Evolutionary conservation across 2,113 vertebrate species (phyloP).

Genomic region (Bucco capensis): DNA sequence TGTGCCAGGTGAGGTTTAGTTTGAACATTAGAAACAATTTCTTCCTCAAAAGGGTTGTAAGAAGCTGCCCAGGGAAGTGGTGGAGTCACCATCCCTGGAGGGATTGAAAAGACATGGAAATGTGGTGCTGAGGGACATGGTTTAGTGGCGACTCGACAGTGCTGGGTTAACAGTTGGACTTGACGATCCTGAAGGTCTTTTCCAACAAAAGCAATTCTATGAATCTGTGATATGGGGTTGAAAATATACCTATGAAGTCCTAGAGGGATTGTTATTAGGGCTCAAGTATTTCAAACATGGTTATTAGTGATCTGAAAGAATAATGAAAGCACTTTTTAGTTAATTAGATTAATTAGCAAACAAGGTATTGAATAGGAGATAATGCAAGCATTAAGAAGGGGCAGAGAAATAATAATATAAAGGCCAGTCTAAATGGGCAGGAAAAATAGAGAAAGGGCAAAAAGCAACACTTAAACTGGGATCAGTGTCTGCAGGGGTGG

Average conservation of each 20-base stretch:
- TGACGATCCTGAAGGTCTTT: background rate
- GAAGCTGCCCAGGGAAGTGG: background rate
- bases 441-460: background rate
- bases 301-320: slow-evolving; percentile 5
- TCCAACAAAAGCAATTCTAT: background rate
- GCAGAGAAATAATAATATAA: background rate
- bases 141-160: background rate
- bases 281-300: background rate
- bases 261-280: background rate
- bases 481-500: rapidly evolving
- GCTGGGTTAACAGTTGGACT: background rate
- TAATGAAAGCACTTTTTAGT: background rate
- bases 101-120: background rate
- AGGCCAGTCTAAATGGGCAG: background rate
- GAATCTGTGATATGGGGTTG: rapidly evolving
- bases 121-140: background rate
- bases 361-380: background rate
- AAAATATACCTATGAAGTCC: background rate
- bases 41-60: no score
- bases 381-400: background rate
- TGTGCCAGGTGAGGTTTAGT: background rate
- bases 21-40: background rate
- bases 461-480: background rate
- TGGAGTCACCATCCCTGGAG: background rate
- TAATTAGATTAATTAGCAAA: background rate